These are phyloP conservation scores for Papilio protenor DNA, from an alignment of 2,888 invertebrate species.

Conservation along the genomic window DNA sequence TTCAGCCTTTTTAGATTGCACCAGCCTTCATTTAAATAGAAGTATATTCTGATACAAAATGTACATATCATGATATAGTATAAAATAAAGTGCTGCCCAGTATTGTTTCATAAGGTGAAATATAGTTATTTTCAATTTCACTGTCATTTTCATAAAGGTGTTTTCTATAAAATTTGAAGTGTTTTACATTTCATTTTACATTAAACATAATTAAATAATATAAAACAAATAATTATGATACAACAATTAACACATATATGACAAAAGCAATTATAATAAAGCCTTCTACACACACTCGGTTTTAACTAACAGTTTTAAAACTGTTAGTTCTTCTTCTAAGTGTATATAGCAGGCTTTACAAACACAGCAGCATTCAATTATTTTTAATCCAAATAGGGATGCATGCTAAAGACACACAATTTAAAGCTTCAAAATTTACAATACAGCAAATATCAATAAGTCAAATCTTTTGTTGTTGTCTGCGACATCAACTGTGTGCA, in stretches of 20 bases:
- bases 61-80: background rate
- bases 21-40: background rate
- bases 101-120: background rate
- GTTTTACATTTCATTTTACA: background rate
- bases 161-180: background rate
- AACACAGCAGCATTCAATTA: background rate
- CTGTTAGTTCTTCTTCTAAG: too few species aligned
- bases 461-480: background rate
- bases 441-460: background rate
- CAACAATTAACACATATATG: background rate
- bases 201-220: background rate
- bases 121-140: background rate
- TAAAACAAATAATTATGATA: background rate
- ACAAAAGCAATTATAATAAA: conserved; percentile 1
- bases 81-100: background rate
- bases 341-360: background rate
- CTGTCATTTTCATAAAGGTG: too few species aligned
- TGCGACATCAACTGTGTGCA: too few species aligned
- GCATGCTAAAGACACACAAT: background rate
- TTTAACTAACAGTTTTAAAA: too few species aligned
- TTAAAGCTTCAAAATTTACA: background rate
- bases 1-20: background rate
- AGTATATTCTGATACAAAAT: background rate
- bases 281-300: too few species aligned
- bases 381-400: background rate